These are phyloP conservation scores for Pseudotriccus pelzelni DNA, from an alignment of 2,797 vertebrate species.

Conservation along the genomic window DNA sequence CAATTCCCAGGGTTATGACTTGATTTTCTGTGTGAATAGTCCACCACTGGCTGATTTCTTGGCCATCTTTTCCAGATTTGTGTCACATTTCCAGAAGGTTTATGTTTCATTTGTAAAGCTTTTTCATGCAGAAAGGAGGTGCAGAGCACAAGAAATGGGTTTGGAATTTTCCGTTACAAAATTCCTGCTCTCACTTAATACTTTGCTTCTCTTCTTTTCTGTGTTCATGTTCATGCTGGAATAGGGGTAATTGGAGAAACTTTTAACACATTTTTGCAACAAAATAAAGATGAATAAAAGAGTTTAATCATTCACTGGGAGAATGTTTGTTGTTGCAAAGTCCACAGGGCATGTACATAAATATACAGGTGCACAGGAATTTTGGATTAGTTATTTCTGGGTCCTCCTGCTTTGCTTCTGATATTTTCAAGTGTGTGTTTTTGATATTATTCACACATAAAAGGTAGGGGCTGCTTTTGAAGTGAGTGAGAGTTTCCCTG, in stretches of 20 bases:
- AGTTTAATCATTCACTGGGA: neutral
- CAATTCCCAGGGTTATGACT: neutral
- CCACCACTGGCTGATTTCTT: neutral
- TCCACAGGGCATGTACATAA: neutral
- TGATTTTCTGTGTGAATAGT: constrained; percentile 8
- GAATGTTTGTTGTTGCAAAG: neutral
- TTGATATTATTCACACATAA: neutral
- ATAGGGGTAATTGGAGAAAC: neutral
- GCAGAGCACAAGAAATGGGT: neutral
- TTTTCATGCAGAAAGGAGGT: neutral
- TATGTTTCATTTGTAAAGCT: neutral
- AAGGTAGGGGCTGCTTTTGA: constrained; percentile 19
- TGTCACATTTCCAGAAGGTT: neutral
- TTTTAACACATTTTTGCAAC: neutral
- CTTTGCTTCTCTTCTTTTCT: neutral
- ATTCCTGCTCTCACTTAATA: neutral
- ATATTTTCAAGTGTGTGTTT: neutral
- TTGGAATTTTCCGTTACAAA: neutral
- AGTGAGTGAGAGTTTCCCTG: neutral
- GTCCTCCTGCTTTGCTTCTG: neutral
- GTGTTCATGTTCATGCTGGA: neutral
- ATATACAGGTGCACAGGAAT: neutral
- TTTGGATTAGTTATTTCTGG: neutral
- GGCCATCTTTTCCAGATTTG: neutral
- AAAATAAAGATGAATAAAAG: neutral